Evolutionary conservation across 2,797 vertebrate genomes (phyloP).

Genomic region (Lithobates pipiens): DNA sequence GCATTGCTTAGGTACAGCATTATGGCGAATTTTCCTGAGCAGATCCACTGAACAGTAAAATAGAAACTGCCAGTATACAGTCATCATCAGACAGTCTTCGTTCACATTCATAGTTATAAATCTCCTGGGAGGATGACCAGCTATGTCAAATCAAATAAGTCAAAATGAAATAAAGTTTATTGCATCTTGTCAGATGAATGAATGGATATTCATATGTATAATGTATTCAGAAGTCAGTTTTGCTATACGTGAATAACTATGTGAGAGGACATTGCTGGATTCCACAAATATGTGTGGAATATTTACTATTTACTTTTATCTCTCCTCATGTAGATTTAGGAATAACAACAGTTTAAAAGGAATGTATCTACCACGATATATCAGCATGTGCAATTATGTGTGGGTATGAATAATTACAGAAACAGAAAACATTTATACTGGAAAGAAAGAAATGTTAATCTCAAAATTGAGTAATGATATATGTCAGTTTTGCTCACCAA

Average conservation of each 20-base stretch:
- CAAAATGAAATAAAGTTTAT: conserved; percentile 52
- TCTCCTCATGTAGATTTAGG: background rate
- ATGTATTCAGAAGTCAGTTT: conserved; percentile 40
- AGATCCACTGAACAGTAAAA: conserved; percentile 40
- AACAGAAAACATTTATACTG: background rate
- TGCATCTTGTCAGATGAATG: conserved; percentile 45
- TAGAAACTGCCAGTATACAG: conserved; percentile 22
- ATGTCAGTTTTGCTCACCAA: background rate
- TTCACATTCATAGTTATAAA: conserved; percentile 46
- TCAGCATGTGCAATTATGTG: too few relatives aligned
- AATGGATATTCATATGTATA: conserved; percentile 39
- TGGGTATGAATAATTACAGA: background rate
- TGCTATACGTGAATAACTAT: conserved; percentile 10
- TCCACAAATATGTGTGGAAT: conserved; percentile 16
- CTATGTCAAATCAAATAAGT: conserved; percentile 56
- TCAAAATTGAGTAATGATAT: background rate
- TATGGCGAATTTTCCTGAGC: conserved; percentile 7
- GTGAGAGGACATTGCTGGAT: conserved; percentile 8
- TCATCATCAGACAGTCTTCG: conserved; percentile 20
- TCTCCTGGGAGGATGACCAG: conserved; percentile 32
- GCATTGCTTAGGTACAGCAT: conserved; percentile 1
- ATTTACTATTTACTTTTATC: background rate
- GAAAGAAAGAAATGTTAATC: background rate
- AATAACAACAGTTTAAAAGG: background rate
- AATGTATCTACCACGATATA: too few relatives aligned